Conservation (phyloP, 2,888 invertebrate species). For the Phengaris arion region DNA sequence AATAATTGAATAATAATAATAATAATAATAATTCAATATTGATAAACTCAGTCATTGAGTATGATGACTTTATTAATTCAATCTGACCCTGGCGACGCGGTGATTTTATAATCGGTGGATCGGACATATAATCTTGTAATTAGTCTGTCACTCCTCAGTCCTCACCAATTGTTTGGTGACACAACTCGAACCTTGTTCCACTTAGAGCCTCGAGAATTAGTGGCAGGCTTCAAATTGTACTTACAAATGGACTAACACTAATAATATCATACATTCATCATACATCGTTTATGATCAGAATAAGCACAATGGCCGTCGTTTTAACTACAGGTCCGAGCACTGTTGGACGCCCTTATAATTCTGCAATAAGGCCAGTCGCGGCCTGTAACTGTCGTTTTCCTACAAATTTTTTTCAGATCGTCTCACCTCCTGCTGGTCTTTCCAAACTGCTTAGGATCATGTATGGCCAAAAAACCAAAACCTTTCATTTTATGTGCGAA, state of each 20-base stretch:
- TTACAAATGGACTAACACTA: not conserved
- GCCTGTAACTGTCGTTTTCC: too few species aligned
- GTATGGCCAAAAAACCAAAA: not conserved
- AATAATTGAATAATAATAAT: too few species aligned
- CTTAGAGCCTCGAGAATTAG: not conserved
- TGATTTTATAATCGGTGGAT: slow-evolving; percentile 1
- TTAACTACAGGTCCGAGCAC: too few species aligned
- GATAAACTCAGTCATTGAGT: not conserved
- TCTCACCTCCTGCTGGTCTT: too few species aligned
- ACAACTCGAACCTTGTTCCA: slow-evolving; percentile 18
- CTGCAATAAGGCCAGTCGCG: too few species aligned
- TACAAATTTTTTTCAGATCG: too few species aligned
- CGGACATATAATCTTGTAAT: slow-evolving; percentile 11
- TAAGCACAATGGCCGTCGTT: too few species aligned
- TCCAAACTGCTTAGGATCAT: not conserved
- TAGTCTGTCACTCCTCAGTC: not conserved
- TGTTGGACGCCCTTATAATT: too few species aligned
- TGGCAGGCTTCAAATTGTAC: slow-evolving; percentile 15
- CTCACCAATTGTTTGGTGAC: slow-evolving; percentile 19
- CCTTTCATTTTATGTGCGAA: not conserved
- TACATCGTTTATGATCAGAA: too few species aligned
- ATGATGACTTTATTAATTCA: not conserved
- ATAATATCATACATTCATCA: not conserved
- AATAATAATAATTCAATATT: too few species aligned
- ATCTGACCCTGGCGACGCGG: slow-evolving; percentile 6